Evolutionary conservation across 2,888 invertebrate species (phyloP), one percentile per base, ranked within the genome.

Genomic region (Acronicta psi): DNA sequence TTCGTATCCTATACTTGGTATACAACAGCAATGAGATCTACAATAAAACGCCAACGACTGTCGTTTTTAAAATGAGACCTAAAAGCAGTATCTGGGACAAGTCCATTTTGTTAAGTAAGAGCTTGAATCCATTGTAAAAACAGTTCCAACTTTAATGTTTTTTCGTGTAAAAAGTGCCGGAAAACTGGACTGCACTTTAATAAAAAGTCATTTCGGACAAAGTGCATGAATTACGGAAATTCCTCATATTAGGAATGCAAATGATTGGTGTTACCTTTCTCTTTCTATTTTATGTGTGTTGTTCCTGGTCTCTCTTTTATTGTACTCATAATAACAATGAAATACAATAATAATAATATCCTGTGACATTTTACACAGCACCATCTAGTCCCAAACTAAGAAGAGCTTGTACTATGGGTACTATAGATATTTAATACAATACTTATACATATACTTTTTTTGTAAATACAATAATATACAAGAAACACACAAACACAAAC

Each of bases 61-160:
- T 68, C 73, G 73, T 69, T 79, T 77, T 76, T 72, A 72, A 72
- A 74, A 75, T 69, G 70, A 49, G 34, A 69, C 52, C 70, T 77
- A 66, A 76, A 73, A 73, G 75, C 70, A 75, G 63, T 69, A 82
- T 86, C 79, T 87, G 68, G 88, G 80, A 77, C 86, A 80, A 81
- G 81, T 77, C 84, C 83, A 83, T 87, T 88, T 82, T 76, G 80
- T 75, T 79, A 81, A 75, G 78, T 79, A 78, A 78, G 79, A 82
- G 79, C 79, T 79, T 76, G 71, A 78, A 80, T 84, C 79, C 79
- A 79, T 80, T 65, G 65, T 77, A 72, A 76, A 61, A 71, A 69
- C 54, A 61, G 57, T 67, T 66, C 16, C 55, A 44, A 57, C 40
- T 62, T 68, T 61, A 47, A 23, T 29, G 29, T n/a, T 40, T 63